Evolutionary conservation across 2,888 invertebrate genomes (phyloP).

Genomic region (Chamaedrilus cognettii): DNA sequence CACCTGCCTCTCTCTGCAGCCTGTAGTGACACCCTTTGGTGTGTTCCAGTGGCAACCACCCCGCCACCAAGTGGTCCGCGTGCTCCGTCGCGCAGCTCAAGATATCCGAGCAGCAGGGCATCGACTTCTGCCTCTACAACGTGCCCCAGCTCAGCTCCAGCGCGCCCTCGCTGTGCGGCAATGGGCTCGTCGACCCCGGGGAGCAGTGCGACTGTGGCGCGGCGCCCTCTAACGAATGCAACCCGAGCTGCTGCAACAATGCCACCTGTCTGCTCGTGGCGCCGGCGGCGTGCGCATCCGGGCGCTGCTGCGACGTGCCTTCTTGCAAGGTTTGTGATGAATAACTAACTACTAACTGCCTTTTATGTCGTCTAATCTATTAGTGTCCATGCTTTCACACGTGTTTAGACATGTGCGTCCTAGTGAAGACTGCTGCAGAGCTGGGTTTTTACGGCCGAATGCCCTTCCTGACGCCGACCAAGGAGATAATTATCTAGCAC

Average conservation of each 20-base stretch:
- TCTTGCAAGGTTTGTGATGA: conserved; percentile 1
- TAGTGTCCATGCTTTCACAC: no score
- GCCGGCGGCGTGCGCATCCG: not conserved
- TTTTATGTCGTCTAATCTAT: no score
- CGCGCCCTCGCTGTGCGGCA: conserved; percentile 7
- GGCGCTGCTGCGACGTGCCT: conserved; percentile 10
- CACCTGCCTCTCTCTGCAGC: no score
- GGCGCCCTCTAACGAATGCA: conserved; percentile 3
- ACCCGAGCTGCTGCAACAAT: conserved; percentile 7
- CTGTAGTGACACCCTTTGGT: not conserved
- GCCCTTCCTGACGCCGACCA: no score
- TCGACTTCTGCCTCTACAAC: conserved; percentile 17
- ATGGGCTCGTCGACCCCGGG: conserved; percentile 14
- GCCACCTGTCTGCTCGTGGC: conserved; percentile 6
- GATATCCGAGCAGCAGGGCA: not conserved
- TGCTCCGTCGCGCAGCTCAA: not conserved
- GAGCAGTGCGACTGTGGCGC: conserved; percentile 18
- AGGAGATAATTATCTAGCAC: no score
- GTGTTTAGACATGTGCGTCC: no score
- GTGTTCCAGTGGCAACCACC: not conserved
- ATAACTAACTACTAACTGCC: no score
- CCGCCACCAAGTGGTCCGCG: conserved; percentile 7
- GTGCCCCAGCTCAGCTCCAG: not conserved
- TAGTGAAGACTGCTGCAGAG: no score
- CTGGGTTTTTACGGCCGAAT: no score